These are phyloP conservation scores for Arvicanthis niloticus DNA, from an alignment of 2,113 vertebrate species.

Conservation along the genomic window DNA sequence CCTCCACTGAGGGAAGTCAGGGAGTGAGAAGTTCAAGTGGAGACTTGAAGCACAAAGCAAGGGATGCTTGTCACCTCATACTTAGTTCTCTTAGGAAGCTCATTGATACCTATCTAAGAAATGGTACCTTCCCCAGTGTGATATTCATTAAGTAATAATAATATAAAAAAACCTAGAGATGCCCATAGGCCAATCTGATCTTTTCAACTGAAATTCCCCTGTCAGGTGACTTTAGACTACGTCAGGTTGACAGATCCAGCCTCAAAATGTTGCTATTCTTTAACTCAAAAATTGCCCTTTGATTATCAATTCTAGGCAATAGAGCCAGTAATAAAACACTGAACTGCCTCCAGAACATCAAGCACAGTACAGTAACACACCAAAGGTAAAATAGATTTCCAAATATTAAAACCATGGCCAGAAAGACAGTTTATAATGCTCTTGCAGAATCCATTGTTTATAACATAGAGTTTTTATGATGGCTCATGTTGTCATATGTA, in stretches of 20 bases:
- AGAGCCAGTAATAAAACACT: not conserved
- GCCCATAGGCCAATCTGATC: not conserved
- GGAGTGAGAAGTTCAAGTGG: not conserved
- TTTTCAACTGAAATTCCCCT: not conserved
- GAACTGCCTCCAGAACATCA: not conserved
- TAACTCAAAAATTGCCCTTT: not conserved
- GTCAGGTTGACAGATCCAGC: not conserved
- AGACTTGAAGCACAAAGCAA: not conserved
- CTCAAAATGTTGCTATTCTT: not conserved
- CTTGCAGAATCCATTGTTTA: constrained; percentile 10
- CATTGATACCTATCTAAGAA: not conserved
- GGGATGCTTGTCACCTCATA: not conserved
- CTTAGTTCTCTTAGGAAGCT: not conserved
- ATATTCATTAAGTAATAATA: not conserved
- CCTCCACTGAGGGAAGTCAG: not conserved
- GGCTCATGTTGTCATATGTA: not conserved
- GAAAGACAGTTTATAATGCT: not conserved
- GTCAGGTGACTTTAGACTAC: too few species aligned
- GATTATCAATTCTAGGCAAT: not conserved
- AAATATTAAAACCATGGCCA: not conserved
- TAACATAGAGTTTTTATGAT: not conserved
- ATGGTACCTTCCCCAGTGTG: not conserved
- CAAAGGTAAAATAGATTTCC: constrained; percentile 6
- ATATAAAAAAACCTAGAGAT: not conserved
- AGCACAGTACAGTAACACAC: not conserved